phyloP scores from a whole-genome alignment of 2,797 vertebrate genomes.

The Hyperoplus lanceolatus region DNA sequence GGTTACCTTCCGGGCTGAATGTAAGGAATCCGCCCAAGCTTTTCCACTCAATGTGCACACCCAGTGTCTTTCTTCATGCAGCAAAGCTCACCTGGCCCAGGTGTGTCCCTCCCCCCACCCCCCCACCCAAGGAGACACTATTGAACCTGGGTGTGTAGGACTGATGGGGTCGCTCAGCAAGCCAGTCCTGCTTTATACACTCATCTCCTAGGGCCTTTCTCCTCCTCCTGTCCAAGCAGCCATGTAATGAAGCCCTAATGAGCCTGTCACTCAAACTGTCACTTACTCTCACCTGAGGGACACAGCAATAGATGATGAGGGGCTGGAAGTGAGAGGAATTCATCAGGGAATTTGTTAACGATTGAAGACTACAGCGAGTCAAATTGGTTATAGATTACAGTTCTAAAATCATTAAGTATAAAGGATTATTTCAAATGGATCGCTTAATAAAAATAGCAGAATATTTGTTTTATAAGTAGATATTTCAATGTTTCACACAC shows the following conservation, averaged over 20 bases:
- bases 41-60: conserved; percentile 31
- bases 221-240: conserved; percentile 70
- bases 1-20: conserved; percentile 65
- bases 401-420: neutral
- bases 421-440: neutral
- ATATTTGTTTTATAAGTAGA: neutral
- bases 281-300: conserved; percentile 56
- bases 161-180: conserved; percentile 39
- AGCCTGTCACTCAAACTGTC: conserved; percentile 73
- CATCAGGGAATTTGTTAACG: conserved; percentile 6
- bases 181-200: conserved; percentile 46
- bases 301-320: neutral
- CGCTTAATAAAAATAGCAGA: neutral
- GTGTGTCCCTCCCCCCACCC: conserved; percentile 51
- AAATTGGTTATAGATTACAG: neutral
- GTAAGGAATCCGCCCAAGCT: conserved; percentile 58
- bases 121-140: conserved; percentile 12
- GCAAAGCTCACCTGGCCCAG: conserved; percentile 67
- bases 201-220: conserved; percentile 50
- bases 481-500: conserved; percentile 1
- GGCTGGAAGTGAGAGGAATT: conserved; percentile 3
- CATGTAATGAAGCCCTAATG: conserved; percentile 79
- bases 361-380: neutral
- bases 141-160: conserved; percentile 30
- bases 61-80: conserved; percentile 23